Evolutionary conservation across 2,888 invertebrate genomes (phyloP), one percentile per base, ranked within the genome.

Genomic region (Ditula angustiorana): DNA sequence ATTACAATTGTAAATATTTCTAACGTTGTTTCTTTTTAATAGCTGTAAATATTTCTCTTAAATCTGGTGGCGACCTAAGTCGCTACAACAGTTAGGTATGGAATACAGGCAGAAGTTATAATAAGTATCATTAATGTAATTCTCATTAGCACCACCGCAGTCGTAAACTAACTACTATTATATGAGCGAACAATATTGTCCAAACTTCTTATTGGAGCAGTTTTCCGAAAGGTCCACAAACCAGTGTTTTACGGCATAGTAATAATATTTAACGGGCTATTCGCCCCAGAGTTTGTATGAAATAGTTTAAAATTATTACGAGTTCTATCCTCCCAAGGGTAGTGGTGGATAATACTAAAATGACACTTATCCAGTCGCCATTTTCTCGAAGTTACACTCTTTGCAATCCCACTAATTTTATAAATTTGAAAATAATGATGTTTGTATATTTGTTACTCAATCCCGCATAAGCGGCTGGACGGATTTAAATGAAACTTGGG

Each of bases 251-350:
- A 63, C 41, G 41, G 41, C 49, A 28, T 8, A 50, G 28, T 44
- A 63, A 50, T 63, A 50, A 52, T 58, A 53, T 64, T 64, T 53
- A 41, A 64, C 16, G 46, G 35, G 5, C 33, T 41, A 28, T 26
- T 46, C 16, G 46, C 57, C 58, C 50, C 41, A 53, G 21, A 26
- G 37, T 52, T 46, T 21, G 30, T 58, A 50, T 21, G 30, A 26
- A 58, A 58, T 58, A 52, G 57, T 64, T 52, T 58, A 41, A 52
- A 64, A 64, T 24, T 49, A 61, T 55, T 16, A 58, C 57, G 41
- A 19, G 26, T 11, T 5, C 33, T 19, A 23, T 33, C 61, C 50
- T 26, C 37, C n/a, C 37, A 58, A 58, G 57, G 52, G 63, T 28
- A 21, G 13, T 46, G 16, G 23, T 4, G 57, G 58, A 21, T 57